phyloP scores from a whole-genome alignment of 2,797 vertebrate genomes.

The Melanogrammus aeglefinus region DNA sequence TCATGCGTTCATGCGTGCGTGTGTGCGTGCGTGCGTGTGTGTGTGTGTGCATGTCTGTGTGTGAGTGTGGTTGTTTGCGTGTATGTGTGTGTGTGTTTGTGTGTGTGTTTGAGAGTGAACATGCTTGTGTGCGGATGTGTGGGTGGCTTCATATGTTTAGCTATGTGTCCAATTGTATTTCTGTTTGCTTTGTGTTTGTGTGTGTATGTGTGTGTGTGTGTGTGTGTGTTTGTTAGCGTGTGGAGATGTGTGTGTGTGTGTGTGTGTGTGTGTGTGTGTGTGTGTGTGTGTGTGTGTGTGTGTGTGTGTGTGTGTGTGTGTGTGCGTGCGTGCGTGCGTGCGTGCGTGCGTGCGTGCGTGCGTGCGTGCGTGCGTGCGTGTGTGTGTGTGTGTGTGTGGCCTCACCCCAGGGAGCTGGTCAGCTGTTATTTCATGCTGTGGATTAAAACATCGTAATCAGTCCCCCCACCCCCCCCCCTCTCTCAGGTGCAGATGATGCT shows the following conservation, averaged over 20 bases:
- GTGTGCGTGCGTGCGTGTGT: conserved; percentile 49
- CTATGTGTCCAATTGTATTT: neutral
- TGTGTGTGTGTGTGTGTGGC: conserved; percentile 48
- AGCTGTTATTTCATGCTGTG: conserved; percentile 84
- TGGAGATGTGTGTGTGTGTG: conserved; percentile 35
- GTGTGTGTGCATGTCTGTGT: neutral
- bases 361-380: conserved; percentile 16
- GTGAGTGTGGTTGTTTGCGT: conserved; percentile 7
- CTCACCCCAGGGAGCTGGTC: conserved; percentile 80
- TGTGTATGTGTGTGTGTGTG: neutral
- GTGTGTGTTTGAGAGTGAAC: conserved; percentile 39
- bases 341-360: conserved; percentile 31
- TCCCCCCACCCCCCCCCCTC: conserved; percentile 73
- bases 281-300: too few species aligned
- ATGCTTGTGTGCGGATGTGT: neutral
- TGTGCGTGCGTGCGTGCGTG: neutral
- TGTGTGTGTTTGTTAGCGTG: too few species aligned
- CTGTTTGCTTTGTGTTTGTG: conserved; percentile 2
- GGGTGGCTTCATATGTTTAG: conserved; percentile 21
- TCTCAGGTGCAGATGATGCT: conserved; percentile 92
- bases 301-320: too few species aligned
- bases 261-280: conserved; percentile 14
- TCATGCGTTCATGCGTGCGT: conserved; percentile 46
- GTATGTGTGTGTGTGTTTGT: neutral
- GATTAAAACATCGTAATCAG: conserved; percentile 97